Evolutionary conservation across 2,113 vertebrate genomes (phyloP).

Genomic region (Pimephales promelas): DNA sequence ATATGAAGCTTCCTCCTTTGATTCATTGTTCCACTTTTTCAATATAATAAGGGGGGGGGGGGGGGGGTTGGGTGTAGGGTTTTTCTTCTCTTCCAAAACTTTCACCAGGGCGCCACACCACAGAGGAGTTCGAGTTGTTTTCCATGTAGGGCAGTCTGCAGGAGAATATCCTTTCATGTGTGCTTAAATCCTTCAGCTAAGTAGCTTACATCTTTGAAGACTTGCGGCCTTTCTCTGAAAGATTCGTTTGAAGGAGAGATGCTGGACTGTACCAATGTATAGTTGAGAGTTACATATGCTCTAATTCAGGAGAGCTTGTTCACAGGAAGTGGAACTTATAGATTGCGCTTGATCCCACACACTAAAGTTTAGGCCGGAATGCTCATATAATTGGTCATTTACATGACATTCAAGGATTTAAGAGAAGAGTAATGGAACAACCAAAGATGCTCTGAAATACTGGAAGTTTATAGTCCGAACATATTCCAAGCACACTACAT

Average conservation of each 20-base stretch:
- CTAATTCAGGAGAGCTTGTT: slow-evolving; percentile 39
- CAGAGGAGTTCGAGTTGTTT: slow-evolving; percentile 9
- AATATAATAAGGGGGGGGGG: not conserved
- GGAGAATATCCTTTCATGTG: not conserved
- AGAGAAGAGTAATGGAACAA: slow-evolving; percentile 31
- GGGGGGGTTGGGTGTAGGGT: not conserved
- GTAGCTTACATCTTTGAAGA: slow-evolving; percentile 7
- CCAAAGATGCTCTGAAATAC: slow-evolving; percentile 49
- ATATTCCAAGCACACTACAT: not conserved
- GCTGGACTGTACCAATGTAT: slow-evolving; percentile 10
- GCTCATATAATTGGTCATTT: not conserved
- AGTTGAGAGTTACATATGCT: not conserved
- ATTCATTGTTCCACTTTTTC: slow-evolving; percentile 22
- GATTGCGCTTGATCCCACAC: not conserved
- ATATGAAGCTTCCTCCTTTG: slow-evolving; percentile 28
- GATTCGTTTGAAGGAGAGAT: not conserved
- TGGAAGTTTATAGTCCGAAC: not conserved
- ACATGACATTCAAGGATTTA: not conserved
- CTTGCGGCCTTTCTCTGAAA: slow-evolving; percentile 24
- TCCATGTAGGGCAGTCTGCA: not conserved
- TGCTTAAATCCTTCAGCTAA: not conserved
- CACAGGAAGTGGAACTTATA: slow-evolving; percentile 1
- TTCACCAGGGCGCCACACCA: slow-evolving; percentile 22
- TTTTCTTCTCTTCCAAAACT: slow-evolving; percentile 16
- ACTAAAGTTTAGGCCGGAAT: not conserved